Conservation (phyloP, 2,113 vertebrate species). For the Ctenodactylus gundi region DNA sequence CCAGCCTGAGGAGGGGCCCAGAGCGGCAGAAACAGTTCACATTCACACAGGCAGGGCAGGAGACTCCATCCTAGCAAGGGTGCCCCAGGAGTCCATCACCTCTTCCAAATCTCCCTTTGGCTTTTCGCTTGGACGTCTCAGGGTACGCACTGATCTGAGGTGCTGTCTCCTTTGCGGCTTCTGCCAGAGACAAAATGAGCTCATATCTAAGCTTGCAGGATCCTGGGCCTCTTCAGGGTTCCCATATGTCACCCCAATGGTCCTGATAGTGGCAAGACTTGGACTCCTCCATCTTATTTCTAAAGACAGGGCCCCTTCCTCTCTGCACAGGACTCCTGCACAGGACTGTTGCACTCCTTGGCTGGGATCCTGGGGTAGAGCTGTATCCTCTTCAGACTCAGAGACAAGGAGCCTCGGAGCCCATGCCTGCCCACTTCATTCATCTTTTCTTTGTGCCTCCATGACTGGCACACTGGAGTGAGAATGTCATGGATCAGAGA, state of each 20-base stretch:
- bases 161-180: accelerated
- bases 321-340: background rate
- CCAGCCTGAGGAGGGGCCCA: background rate
- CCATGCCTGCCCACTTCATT: background rate
- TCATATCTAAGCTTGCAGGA: background rate
- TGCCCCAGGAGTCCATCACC: background rate
- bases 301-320: background rate
- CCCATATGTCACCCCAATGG: background rate
- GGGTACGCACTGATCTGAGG: background rate
- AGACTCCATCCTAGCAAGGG: background rate
- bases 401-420: background rate
- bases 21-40: accelerated
- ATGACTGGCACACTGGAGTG: background rate
- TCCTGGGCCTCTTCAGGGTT: background rate
- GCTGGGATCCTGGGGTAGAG: background rate
- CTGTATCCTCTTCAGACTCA: too few relatives aligned
- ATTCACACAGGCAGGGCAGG: background rate
- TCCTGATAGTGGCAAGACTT: background rate
- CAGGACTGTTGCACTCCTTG: background rate
- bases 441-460: background rate
- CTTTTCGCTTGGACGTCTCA: background rate
- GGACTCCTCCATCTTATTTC: background rate
- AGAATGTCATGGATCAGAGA: background rate
- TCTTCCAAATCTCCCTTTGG: background rate
- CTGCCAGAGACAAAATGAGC: background rate